Evolutionary conservation across 2,797 vertebrate species (phyloP).

Genomic region (Choloepus didactylus): DNA sequence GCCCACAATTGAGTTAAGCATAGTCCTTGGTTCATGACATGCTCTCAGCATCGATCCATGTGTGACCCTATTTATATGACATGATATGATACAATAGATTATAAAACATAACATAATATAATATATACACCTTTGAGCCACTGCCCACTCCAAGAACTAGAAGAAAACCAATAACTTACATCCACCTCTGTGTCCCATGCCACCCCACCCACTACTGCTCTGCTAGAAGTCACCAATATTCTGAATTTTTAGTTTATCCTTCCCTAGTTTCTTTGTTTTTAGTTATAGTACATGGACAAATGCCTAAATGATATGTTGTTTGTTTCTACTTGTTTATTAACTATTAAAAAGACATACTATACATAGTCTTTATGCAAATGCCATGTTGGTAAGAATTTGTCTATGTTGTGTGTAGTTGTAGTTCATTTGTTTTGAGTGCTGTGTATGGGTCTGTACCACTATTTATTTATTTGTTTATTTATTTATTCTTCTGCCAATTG

Average conservation of each 20-base stretch:
- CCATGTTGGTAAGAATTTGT: neutral
- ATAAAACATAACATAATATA: neutral
- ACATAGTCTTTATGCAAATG: neutral
- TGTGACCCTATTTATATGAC: neutral
- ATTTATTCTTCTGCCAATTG: conserved; percentile 39
- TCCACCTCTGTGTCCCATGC: no score
- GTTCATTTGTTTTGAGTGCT: neutral
- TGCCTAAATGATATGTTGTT: neutral
- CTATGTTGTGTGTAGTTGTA: neutral
- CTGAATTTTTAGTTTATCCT: conserved; percentile 35
- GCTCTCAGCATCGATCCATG: neutral
- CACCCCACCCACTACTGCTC: neutral
- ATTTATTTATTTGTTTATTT: neutral
- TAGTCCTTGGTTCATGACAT: neutral
- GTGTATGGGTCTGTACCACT: neutral
- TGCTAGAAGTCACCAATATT: neutral
- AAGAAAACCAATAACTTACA: neutral
- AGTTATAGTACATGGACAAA: neutral
- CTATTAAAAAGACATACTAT: conserved; percentile 31
- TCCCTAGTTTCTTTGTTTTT: conserved; percentile 12
- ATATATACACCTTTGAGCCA: neutral
- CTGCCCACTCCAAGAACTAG: neutral
- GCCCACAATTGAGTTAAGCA: neutral
- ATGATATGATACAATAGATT: neutral
- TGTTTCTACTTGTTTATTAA: conserved; percentile 39